Evolutionary conservation across 2,797 vertebrate genomes (phyloP), one percentile per base, ranked within the genome.

Genomic region (Eulemur mongoz): DNA sequence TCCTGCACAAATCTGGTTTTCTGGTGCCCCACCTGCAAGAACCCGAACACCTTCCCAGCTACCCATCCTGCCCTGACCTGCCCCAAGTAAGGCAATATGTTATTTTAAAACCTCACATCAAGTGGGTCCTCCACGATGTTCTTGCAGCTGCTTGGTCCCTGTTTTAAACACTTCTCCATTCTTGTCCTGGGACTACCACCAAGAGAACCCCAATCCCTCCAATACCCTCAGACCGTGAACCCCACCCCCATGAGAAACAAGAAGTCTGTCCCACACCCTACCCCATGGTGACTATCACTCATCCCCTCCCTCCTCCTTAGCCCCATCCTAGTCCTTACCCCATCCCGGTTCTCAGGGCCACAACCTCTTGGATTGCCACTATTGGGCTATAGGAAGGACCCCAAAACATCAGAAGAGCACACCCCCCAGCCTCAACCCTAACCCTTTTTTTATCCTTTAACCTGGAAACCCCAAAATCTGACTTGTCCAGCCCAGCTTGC

Each of bases 261-360:
- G 65, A 12, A 65, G 13, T 35, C 54, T 4, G 1, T n/a, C 35
- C 5, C 4, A 3, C 52, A 13, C 17, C 17, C 0, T 0, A 0
- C 2, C 22, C 1, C 32, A 35, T 65, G 22, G 23, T 45, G 14
- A 8, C 73, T 5, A 0, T 25, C 76, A 59, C 38, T 11, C 4
- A 13, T 57, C 4, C 13, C 9, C 72, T n/a, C 38, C 38, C 17
- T 25, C 43, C 30, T 35, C 72, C 20, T 2, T 2, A 87, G n/a
- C n/a, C 27, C 40, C 4, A 2, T 59, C 43, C 79, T 27, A 23
- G 30, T 13, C 23, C n/a, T n/a, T 18, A 32, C 48, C n/a, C 80
- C 17, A 25, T 18, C 30, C 2, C 38, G 12, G 6, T 27, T 35
- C 82, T 35, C 54, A 9, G 43, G 17, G 13, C 9, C 12, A 48